A percentile compares a stretch with the other conserved stretches of the same genome.
Evolutionary conservation across 1,140 invertebrate species (phyloP).

Genomic region (Spodoptera frugiperda): DNA sequence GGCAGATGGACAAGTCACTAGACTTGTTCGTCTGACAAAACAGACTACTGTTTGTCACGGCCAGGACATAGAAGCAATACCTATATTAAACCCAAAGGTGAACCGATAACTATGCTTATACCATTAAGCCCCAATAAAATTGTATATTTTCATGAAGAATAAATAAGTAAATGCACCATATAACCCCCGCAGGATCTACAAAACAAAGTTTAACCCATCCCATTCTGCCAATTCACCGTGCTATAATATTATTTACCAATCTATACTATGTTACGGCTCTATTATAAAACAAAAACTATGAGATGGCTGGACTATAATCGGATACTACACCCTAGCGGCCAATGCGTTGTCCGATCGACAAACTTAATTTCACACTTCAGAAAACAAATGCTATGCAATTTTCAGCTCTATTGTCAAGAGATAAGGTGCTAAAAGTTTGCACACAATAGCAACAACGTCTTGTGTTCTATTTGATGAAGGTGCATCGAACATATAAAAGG

Average conservation of each 20-base stretch:
- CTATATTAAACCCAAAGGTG: too few relatives aligned
- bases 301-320: slow-evolving; percentile 22
- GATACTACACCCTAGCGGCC: slow-evolving; percentile 10
- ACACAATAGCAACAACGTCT: not conserved
- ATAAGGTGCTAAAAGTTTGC: not conserved
- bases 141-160: too few relatives aligned
- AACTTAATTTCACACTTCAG: not conserved
- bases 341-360: slow-evolving; percentile 32
- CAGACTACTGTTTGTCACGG: too few relatives aligned
- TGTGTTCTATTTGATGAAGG: slow-evolving; percentile 24
- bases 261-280: not conserved
- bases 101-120: too few relatives aligned
- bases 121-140: too few relatives aligned
- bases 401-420: not conserved
- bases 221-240: too few relatives aligned
- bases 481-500: slow-evolving; percentile 24
- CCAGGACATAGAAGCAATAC: too few relatives aligned
- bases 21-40: too few relatives aligned
- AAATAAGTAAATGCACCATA: too few relatives aligned
- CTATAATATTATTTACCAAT: slow-evolving; percentile 20
- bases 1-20: too few relatives aligned
- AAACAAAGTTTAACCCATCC: too few relatives aligned
- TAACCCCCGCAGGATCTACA: too few relatives aligned
- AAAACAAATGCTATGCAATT: not conserved
- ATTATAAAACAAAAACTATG: slow-evolving; percentile 26